These are phyloP conservation scores for Eurytoma adleriae DNA, from an alignment of 2,888 invertebrate species.

Conservation along the genomic window DNA sequence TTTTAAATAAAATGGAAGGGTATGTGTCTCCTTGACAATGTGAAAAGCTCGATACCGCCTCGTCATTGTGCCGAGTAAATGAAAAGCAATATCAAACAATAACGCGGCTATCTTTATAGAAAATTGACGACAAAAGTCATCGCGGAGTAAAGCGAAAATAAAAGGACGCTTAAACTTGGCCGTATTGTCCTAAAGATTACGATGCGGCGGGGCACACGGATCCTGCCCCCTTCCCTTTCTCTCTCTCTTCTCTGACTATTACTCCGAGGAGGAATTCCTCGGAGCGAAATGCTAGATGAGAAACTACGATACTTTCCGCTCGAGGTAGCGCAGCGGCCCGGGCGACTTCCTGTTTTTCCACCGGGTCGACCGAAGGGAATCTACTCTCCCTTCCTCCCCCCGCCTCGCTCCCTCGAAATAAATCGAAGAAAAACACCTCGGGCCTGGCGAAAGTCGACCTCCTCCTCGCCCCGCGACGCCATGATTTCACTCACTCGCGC, in stretches of 20 bases:
- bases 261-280: conserved; percentile 24
- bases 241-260: conserved; percentile 5
- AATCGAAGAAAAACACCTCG: conserved; percentile 48
- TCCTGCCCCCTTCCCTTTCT: background rate
- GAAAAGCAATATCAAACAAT: conserved; percentile 17
- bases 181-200: conserved; percentile 36
- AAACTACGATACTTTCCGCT: conserved; percentile 37
- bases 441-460: background rate
- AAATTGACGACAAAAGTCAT: conserved; percentile 35
- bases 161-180: conserved; percentile 13
- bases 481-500: conserved; percentile 21
- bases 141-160: conserved; percentile 2
- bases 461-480: background rate
- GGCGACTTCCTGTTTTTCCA: conserved; percentile 37
- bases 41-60: background rate
- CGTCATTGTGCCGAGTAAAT: conserved; percentile 3
- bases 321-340: background rate
- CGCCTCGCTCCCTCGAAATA: conserved; percentile 22
- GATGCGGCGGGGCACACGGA: background rate
- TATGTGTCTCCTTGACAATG: no score
- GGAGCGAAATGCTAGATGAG: conserved; percentile 30
- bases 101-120: background rate
- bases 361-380: conserved; percentile 6
- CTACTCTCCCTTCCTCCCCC: background rate
- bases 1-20: background rate